Evolutionary conservation across 2,113 vertebrate genomes (phyloP), one percentile per base, ranked within the genome.

Genomic region (Choloepus hoffmanni): DNA sequence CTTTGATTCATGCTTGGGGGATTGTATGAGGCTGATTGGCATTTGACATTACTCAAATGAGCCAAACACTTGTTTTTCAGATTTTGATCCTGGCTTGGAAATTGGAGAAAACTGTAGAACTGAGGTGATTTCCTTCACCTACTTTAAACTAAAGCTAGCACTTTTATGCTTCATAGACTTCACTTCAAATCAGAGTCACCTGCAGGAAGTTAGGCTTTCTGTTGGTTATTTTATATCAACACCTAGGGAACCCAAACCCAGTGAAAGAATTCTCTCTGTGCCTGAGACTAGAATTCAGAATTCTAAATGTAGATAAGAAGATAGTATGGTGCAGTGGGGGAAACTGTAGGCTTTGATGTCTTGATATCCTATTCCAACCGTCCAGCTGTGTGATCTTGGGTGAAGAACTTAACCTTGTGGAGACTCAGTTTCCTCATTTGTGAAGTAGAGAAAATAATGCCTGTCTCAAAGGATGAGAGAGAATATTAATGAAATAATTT

Each of bases 391-490:
- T 73, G 45, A 78, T 73, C 78, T n/a, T 4, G n/a, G 72, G 63
- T 33, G 40, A 77, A 63, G 85, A 88, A 33, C 65, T 33, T 73
- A 33, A 45, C 2, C 15, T 72, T 3, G 4, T 65, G 36, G 26
- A 78, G 3, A 10, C 53, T 83, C 12, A 19, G 26, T 0, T 62
- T 62, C 16, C 45, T 91, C 62, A 92, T 63, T 24, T 91, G 23
- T 73, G 55, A 89, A 84, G 73, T 5, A 50, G 24, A 93, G 16
- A 92, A 94, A 92, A 67, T 78, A 65, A 55, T 40, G 53, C 55
- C 36, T n/a, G 18, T 43, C 43, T 78, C 77, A 78, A 73, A 89
- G 24, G 6, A 67, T 15, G 78, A 26, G 63, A 60, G 7, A 63
- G 36, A 16, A 94, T 65, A 30, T 89, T 92, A 58, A 28, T 89